Conservation (phyloP, 2,113 vertebrate species). For the Pyxicephalus adspersus region DNA sequence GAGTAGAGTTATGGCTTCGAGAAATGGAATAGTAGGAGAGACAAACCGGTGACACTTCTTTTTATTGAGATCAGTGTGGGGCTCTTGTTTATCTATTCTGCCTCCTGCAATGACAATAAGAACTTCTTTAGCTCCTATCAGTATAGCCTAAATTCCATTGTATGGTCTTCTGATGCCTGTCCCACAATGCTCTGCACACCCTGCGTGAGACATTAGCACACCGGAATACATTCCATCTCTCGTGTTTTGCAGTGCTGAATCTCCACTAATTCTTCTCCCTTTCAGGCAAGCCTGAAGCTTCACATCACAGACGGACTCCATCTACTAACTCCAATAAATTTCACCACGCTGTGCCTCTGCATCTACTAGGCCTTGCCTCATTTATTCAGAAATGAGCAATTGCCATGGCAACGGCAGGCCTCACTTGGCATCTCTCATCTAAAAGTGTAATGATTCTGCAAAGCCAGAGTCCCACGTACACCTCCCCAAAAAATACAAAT, state of each 20-base stretch:
- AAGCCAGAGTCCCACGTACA: slow-evolving; percentile 49
- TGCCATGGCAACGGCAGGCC: slow-evolving; percentile 56
- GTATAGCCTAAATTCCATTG: slow-evolving; percentile 38
- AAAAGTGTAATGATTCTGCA: slow-evolving; percentile 56
- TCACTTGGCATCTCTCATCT: slow-evolving; percentile 56
- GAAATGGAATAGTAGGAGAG: background rate
- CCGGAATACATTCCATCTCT: slow-evolving; percentile 40
- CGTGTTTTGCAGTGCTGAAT: slow-evolving; percentile 25
- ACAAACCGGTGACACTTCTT: background rate
- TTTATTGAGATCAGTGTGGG: background rate
- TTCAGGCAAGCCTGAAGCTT: slow-evolving; percentile 12
- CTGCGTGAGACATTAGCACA: slow-evolving; percentile 10
- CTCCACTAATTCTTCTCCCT: slow-evolving; percentile 39
- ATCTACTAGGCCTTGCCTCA: slow-evolving; percentile 56
- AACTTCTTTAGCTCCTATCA: slow-evolving; percentile 4
- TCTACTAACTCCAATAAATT: slow-evolving; percentile 56
- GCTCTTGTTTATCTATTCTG: slow-evolving; percentile 14
- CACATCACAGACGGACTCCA: slow-evolving; percentile 53
- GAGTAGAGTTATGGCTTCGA: too few relatives aligned
- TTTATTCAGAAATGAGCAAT: slow-evolving; percentile 58
- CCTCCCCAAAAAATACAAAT: slow-evolving; percentile 53
- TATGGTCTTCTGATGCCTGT: background rate
- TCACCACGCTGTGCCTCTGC: slow-evolving; percentile 52
- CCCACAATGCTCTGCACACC: slow-evolving; percentile 28
- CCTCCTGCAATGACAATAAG: background rate